Base-by-base conservation (phyloP, 2,888 invertebrate genomes). In the Agrochola macilenta region DNA sequence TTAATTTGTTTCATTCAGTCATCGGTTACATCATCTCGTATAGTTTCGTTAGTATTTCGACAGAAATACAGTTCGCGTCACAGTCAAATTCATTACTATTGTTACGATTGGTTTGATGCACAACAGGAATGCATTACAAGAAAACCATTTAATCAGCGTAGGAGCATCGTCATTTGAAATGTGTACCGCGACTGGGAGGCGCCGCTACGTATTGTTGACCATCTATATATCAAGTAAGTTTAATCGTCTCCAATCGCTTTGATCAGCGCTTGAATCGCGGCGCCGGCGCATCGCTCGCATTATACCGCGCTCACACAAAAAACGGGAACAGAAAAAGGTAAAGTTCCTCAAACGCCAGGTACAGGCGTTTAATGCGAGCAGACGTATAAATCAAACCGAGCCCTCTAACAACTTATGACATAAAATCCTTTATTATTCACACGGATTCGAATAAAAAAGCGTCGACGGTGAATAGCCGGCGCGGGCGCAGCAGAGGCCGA, bases 381-480 rank as follows among this genome's bases (percentile, higher is more conserved):
- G 93, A 92, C 93, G 85, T 91, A 95, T 95, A 95, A 95, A 95
- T 95, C 96, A 96, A 94, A 93, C 87, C 88, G 89, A 88, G 87
- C 89, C 86, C 91, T 91, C 92, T 93, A 94, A 95, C 94, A 93
- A 92, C 95, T 94, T 94, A 94, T 96, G 96, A 95, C 95, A 95
- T 94, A 93, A 95, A 95, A 93, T 95, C 93, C 94, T 95, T 95
- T 95, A 94, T 94, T 94, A 95, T 95, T 94, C 95, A 94, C 93
- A 93, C 92, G 91, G 85, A 84, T 88, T 87, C 77, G 82, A 90
- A 88, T 91, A 93, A 93, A 94, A 94, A 92, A 90, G 87, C 79
- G 83, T 57, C 63, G 81, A 73, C 76, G 78, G 68, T 89, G 89
- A 90, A 92, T 91, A 89, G 91, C 83, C 81, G 74, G 81, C 81